Conservation (phyloP, 2,797 vertebrate species). For the Danio kyathit region DNA sequence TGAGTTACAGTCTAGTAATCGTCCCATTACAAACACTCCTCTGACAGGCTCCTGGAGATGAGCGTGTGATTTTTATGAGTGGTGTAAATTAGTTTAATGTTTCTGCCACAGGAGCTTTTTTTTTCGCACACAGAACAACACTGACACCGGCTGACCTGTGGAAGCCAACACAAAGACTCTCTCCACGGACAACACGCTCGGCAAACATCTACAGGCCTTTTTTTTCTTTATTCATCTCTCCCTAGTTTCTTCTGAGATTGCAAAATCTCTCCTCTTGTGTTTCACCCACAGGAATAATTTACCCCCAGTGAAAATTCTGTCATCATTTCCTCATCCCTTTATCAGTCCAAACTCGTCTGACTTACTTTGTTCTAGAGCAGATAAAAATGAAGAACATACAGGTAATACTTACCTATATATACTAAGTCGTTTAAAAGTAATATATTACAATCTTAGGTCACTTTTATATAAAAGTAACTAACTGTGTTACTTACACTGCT, state of each 20-base stretch:
- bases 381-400: not conserved
- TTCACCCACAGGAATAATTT: constrained; percentile 39
- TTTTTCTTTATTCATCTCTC: not conserved
- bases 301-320: not conserved
- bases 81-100: constrained; percentile 71
- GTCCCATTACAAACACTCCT: constrained; percentile 62
- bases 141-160: constrained; percentile 54
- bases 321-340: not conserved
- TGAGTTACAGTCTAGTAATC: constrained; percentile 47
- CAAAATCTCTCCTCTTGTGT: constrained; percentile 20
- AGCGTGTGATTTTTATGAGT: constrained; percentile 66
- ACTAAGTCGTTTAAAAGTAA: no score
- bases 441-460: no score
- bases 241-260: not conserved
- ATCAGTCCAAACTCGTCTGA: not conserved
- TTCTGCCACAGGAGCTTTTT: constrained; percentile 58
- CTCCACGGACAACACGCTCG: constrained; percentile 31
- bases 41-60: constrained; percentile 64
- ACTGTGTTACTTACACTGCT: no score
- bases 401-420: no score
- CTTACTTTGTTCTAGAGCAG: not conserved
- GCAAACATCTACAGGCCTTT: constrained; percentile 34
- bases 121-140: constrained; percentile 43
- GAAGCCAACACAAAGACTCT: constrained; percentile 42
- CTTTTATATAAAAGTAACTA: no score